A percentile compares a stretch with the other conserved stretches of the same genome.
Evolutionary conservation across 2,888 invertebrate species (phyloP).

Genomic region (Julus scandinavius): DNA sequence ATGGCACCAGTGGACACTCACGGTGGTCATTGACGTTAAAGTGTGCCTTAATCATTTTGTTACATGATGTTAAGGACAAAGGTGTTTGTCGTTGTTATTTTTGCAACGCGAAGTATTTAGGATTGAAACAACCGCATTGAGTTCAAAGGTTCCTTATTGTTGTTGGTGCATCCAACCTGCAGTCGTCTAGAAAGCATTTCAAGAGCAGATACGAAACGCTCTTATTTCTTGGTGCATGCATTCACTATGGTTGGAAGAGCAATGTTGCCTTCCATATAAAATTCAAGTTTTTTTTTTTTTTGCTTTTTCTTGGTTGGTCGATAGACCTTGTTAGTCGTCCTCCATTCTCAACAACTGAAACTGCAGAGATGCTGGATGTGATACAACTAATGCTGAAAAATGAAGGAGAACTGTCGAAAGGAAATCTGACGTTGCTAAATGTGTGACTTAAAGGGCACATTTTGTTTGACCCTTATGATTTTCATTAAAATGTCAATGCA

Average conservation of each 20-base stretch:
- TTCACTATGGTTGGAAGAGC: neutral
- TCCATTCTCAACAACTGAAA: conserved; percentile 22
- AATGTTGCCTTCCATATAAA: conserved; percentile 2
- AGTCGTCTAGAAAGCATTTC: conserved; percentile 25
- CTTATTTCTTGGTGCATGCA: neutral
- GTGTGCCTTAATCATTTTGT: neutral
- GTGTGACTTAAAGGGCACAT: neutral
- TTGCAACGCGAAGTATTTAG: conserved; percentile 33
- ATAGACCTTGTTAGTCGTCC: conserved; percentile 33
- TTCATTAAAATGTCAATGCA: neutral
- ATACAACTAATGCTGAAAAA: conserved; percentile 4
- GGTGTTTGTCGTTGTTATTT: neutral
- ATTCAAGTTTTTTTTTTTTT: neutral
- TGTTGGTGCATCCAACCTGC: conserved; percentile 33
- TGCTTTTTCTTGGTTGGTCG: conserved; percentile 6
- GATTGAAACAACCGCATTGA: conserved; percentile 3
- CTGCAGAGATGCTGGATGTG: conserved; percentile 25
- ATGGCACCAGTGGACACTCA: conserved; percentile 11
- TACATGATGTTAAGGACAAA: neutral
- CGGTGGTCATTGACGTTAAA: conserved; percentile 14
- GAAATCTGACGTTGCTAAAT: neutral
- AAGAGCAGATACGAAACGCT: conserved; percentile 24
- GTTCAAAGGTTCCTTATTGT: conserved; percentile 33
- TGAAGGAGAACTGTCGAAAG: neutral
- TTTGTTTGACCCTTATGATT: neutral